Evolutionary conservation across 35 echinoderm and acorn worm species (phyloP), one percentile per base, ranked within the genome.

Genomic region (Diadema setosum): DNA sequence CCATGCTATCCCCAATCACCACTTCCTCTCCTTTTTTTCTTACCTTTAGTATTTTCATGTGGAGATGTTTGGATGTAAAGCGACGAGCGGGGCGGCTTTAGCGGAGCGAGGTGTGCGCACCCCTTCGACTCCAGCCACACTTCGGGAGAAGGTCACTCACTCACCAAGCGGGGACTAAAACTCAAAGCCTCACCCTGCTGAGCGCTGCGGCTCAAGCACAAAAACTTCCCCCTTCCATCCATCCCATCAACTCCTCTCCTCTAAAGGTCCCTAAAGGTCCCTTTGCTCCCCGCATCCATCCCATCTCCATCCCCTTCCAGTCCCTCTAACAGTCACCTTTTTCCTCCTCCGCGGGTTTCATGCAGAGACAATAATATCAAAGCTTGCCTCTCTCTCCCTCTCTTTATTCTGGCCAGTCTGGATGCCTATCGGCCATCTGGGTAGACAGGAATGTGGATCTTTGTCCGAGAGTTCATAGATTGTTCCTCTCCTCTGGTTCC

Each of bases 21-120:
- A 81, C 52, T 89, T 89, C 75, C 75, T 89, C 46, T 80, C 82
- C 26, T 23, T n/a, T 84, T 63, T 39, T 63, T 59, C 34, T 34
- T 60, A 48, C 32, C 80, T 9, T 7, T n/a, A n/a, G 74, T n/a
- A n/a, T n/a, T n/a, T n/a, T n/a, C n/a, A n/a, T n/a, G n/a, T n/a
- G 63, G 20, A 67, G 37, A 5, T 34, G 23, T 67, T 67, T 32
- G 37, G 63, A 34, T 12, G 63, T 67, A 67, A 29, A 67, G 63
- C 63, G 25, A 67, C 25, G 63, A 67, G 63, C 27, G n/a, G n/a
- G n/a, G n/a, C n/a, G n/a, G n/a, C n/a, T n/a, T n/a, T n/a, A n/a
- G n/a, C n/a, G n/a, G n/a, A n/a, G n/a, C n/a, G n/a, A n/a, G n/a
- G n/a, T n/a, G 63, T 18, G 63, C 37, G 63, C 21, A 67, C 63